Evolutionary conservation across 2,888 invertebrate genomes (phyloP).

Genomic region (Acholoe squamosa): DNA sequence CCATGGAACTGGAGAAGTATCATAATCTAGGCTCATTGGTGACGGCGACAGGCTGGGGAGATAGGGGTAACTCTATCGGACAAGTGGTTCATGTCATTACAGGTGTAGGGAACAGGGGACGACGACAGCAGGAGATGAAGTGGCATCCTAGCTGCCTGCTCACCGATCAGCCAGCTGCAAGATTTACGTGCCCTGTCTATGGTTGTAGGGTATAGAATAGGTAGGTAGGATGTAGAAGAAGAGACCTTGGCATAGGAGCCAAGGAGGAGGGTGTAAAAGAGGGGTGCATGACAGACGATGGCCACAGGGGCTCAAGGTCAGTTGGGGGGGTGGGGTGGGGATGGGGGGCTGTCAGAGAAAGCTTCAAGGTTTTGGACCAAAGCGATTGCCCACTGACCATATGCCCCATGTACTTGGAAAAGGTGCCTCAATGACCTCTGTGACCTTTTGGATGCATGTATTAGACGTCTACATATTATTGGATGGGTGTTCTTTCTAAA

Average conservation of each 20-base stretch:
- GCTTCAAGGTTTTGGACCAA: too few relatives aligned
- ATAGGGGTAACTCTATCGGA: constrained; percentile 33
- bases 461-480: too few relatives aligned
- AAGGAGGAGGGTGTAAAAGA: too few relatives aligned
- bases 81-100: constrained; percentile 2
- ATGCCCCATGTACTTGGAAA: too few relatives aligned
- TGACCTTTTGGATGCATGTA: too few relatives aligned
- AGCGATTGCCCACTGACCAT: too few relatives aligned
- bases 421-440: too few relatives aligned
- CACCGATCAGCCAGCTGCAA: background rate
- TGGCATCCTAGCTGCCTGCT: background rate
- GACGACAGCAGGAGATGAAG: background rate
- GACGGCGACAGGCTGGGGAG: background rate
- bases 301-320: too few relatives aligned
- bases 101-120: background rate
- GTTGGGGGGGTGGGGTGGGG: too few relatives aligned
- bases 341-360: too few relatives aligned
- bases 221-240: background rate
- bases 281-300: too few relatives aligned
- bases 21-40: background rate
- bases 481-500: too few relatives aligned
- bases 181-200: background rate
- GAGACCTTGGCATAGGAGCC: background rate
- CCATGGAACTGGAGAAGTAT: background rate
- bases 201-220: background rate